Base-by-base conservation (phyloP, 2,797 vertebrate species). In the Rallus crepitans region DNA sequence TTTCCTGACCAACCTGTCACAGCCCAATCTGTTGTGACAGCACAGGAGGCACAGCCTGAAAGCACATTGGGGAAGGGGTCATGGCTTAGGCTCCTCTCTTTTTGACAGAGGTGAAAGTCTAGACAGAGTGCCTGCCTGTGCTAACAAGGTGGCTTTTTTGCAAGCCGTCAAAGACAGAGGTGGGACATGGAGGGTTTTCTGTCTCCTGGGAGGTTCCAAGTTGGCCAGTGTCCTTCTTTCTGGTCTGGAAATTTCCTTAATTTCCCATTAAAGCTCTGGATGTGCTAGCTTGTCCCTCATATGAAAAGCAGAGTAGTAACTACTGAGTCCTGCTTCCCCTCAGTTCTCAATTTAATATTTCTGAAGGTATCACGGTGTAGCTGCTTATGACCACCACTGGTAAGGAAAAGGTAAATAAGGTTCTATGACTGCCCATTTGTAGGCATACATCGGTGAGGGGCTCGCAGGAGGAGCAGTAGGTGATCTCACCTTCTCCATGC, bases 61-160 rank as follows among this genome's bases (percentile, higher is more conserved):
- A 78, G 47, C 55, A 75, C 7, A 0, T 6, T 75, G 87, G 82
- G 72, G 76, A 93, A 81, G 35, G 59, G 89, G 66, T 93, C 92
- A 40, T 0, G 1, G 35, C 63, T 88, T 90, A 55, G 37, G 45
- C 9, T 63, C n/a, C 71, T 94, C 68, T 91, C 65, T 65, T 82
- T 87, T 71, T 96, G 92, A 97, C 94, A 96, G 94, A 75, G 77
- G 79, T 91, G 82, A 72, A 69, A 85, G 35, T 31, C 69, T 45
- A 80, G 42, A 61, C 8, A 2, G 72, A 35, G 42, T 86, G 55
- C 55, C 65, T 83, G 40, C 63, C 50, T 48, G 16, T 12, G 40
- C 72, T 91, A 79, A 52, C 72, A 82, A 65, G 55, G 55, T 83
- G 50, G 75, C 9, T 81, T 83, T 92, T 92, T 40, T 91, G 61